phyloP scores from a whole-genome alignment of 2,113 vertebrate species.

The Hystrix brachyura region DNA sequence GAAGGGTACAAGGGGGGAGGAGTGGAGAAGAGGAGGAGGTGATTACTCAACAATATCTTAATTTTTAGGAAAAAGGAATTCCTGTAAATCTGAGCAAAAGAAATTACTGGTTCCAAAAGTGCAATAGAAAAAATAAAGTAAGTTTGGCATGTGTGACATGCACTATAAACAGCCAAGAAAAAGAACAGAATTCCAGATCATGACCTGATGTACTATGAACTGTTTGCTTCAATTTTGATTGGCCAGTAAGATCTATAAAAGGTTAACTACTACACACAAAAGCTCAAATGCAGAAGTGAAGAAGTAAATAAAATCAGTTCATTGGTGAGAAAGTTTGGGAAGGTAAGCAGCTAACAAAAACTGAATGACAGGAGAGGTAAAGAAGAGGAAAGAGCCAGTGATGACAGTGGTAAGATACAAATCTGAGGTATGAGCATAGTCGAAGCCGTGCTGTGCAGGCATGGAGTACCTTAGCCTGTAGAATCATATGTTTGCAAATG shows the following conservation, averaged over 20 bases:
- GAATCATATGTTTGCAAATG: background rate
- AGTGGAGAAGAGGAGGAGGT: background rate
- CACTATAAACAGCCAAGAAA: background rate
- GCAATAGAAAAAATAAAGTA: background rate
- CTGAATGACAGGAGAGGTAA: background rate
- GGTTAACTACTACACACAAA: background rate
- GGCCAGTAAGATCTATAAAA: background rate
- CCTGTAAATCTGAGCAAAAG: background rate
- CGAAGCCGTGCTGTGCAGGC: background rate
- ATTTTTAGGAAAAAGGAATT: background rate
- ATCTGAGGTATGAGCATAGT: background rate
- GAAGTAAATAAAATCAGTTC: background rate
- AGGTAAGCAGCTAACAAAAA: background rate
- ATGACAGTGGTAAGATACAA: background rate
- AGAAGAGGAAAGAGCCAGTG: background rate
- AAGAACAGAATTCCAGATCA: background rate
- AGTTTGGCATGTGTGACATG: background rate
- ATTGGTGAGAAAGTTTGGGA: background rate
- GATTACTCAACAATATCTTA: background rate
- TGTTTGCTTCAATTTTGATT: background rate
- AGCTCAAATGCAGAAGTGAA: background rate
- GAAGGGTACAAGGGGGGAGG: background rate
- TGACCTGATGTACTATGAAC: background rate
- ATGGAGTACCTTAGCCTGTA: background rate
- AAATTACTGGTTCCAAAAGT: constrained; percentile 41